phyloP scores from a whole-genome alignment of 2,113 vertebrate genomes.

The Dinomys branickii region DNA sequence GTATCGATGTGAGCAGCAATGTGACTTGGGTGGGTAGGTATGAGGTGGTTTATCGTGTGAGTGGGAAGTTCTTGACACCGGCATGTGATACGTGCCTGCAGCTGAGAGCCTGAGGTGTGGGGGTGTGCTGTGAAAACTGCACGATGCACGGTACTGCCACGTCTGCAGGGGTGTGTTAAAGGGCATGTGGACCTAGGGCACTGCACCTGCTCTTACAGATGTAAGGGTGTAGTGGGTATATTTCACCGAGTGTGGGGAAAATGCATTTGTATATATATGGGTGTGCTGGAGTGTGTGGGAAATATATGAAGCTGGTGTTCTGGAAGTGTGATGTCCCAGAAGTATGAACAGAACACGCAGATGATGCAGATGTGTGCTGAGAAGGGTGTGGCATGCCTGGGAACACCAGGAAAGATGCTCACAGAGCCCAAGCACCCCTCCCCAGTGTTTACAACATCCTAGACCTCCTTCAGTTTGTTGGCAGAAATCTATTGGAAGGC shows the following conservation, averaged over 20 bases:
- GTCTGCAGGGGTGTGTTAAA: background rate
- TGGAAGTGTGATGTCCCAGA: background rate
- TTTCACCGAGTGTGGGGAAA: background rate
- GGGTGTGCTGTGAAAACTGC: background rate
- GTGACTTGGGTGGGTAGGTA: background rate
- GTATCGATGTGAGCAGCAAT: background rate
- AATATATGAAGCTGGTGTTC: background rate
- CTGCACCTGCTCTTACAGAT: background rate
- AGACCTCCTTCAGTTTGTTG: background rate
- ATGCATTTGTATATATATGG: background rate
- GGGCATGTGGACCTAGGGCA: background rate
- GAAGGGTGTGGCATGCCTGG: background rate
- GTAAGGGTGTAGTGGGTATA: background rate
- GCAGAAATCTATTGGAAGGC: background rate
- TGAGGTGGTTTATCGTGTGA: background rate
- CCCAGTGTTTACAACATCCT: background rate
- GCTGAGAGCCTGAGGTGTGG: background rate
- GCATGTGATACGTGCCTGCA: background rate
- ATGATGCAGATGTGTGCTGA: background rate
- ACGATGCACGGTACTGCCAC: no score
- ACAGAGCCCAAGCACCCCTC: background rate
- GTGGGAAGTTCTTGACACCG: background rate
- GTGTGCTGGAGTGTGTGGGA: background rate
- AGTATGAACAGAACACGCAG: background rate
- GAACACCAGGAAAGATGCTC: background rate